phyloP scores from a whole-genome alignment of 2,113 vertebrate species.

The Oriolus oriolus region DNA sequence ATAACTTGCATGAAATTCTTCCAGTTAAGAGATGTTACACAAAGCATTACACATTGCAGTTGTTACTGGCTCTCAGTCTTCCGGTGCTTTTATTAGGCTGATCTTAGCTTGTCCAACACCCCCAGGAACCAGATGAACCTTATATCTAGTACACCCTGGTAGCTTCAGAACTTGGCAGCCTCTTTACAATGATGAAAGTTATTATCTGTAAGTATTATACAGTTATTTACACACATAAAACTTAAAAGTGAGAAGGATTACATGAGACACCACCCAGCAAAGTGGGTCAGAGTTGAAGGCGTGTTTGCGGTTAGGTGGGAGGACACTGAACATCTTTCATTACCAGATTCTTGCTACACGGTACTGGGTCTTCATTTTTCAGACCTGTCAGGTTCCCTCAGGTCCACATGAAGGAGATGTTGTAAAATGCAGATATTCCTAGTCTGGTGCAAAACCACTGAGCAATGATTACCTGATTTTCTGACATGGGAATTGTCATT shows the following conservation, averaged over 20 bases:
- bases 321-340: neutral
- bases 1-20: neutral
- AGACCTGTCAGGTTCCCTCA: neutral
- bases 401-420: neutral
- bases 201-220: neutral
- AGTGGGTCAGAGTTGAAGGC: neutral
- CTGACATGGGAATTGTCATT: neutral
- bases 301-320: neutral
- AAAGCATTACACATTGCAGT: neutral
- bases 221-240: neutral
- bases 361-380: neutral
- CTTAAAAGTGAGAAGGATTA: neutral
- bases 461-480: neutral
- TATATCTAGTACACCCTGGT: neutral
- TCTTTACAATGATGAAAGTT: neutral
- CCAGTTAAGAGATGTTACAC: neutral
- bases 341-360: neutral
- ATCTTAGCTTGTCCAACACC: neutral
- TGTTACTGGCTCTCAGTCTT: neutral
- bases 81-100: neutral
- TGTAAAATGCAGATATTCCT: neutral
- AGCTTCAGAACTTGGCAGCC: neutral
- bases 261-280: neutral
- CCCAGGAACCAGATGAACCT: neutral
- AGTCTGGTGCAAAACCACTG: neutral